Base-by-base conservation (phyloP, 2,113 vertebrate species). In the Paedocypris sp. region DNA sequence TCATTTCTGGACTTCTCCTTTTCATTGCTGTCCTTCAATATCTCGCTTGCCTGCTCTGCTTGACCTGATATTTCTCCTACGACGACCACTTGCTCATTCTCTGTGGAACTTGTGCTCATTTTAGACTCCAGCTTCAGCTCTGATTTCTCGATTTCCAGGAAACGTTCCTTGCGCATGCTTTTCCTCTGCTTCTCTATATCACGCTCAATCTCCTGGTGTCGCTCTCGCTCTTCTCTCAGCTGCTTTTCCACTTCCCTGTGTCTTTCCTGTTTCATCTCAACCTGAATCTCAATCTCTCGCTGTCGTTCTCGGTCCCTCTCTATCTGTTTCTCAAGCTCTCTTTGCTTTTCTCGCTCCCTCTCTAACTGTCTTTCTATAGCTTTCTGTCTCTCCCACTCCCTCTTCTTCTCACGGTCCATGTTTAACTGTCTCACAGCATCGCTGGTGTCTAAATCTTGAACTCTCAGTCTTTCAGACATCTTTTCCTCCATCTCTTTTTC, bases 191-290 rank as follows among this genome's bases (percentile, higher is more conserved):
- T 9, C 23, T 64, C 6, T 49, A 42, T 36, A 63, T 77, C 59
- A 67, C 50, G 9, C 69, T 64, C 52, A 64, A 54, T 43, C 46
- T 77, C 54, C 19, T 28, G 36, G 73, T 13, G 73, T 57, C 65
- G 54, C 42, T 77, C 74, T 0, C 74, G 77, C 26, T 69, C 65
- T 56, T 66, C 62, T 42, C 23, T 73, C 67, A 56, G 35, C 3
- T 41, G 53, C 22, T 20, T 58, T 4, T 11, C 36, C 3, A 58
- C 60, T 42, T 75, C 62, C 8, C 59, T 61, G 16, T 22, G 18
- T 64, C 60, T 63, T 25, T 33, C 49, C 26, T 12, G 16, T 10
- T 63, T 13, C n/a, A 18, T 56, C 48, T 35, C 57, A 33, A 43
- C 69, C 6, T 50, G 48, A 9, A 63, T 69, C 0, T 18, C 22